phyloP scores from a whole-genome alignment of 2,113 vertebrate species.

The Struthidea cinerea region DNA sequence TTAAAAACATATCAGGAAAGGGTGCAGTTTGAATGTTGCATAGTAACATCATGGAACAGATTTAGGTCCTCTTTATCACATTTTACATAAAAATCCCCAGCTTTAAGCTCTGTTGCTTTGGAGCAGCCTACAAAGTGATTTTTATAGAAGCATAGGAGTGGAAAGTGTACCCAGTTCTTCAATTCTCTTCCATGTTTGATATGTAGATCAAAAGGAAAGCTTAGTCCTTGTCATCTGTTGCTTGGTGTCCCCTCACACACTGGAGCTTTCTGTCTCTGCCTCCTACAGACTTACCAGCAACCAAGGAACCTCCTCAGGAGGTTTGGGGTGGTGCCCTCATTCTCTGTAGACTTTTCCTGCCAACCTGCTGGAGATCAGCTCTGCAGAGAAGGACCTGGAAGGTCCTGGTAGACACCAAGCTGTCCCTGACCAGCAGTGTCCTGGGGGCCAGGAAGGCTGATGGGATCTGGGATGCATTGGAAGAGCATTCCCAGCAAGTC shows the following conservation, averaged over 20 bases:
- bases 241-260: not conserved
- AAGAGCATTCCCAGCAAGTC: not conserved
- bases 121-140: not conserved
- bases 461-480: not conserved
- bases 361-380: not conserved
- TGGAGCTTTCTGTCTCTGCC: not conserved
- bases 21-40: not conserved
- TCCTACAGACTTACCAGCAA: not conserved
- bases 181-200: not conserved
- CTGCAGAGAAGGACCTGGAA: not conserved
- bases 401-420: not conserved
- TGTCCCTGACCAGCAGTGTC: not conserved
- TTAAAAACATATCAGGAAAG: not conserved
- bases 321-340: not conserved
- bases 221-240: not conserved
- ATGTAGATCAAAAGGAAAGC: not conserved
- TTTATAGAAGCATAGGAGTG: not conserved
- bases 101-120: not conserved
- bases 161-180: not conserved
- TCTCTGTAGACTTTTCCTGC: not conserved
- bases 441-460: not conserved
- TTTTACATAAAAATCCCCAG: not conserved
- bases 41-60: not conserved
- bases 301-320: not conserved
- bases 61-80: not conserved